Percentiles rank a stretch among this genome's conserved stretches.
Evolutionary conservation across 2,113 vertebrate species (phyloP).

Genomic region (Pseudonaja textilis): DNA sequence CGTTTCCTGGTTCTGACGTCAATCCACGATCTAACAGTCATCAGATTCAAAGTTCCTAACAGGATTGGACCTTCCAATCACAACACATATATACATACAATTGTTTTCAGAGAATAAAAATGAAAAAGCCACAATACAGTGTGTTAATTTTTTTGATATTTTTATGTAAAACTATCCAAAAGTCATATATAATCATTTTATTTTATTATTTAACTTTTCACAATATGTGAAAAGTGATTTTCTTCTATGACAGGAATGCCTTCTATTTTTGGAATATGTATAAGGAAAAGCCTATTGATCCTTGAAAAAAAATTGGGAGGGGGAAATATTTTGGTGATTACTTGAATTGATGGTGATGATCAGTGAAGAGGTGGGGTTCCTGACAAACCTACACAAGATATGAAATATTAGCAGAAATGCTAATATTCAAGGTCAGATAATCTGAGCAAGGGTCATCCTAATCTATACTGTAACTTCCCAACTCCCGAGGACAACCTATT

Average conservation of each 20-base stretch:
- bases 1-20: too few species aligned
- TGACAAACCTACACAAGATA: background rate
- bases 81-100: too few species aligned
- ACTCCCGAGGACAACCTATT: background rate
- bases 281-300: background rate
- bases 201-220: background rate
- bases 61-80: too few species aligned
- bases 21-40: too few species aligned
- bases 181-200: background rate
- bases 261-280: background rate
- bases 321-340: background rate
- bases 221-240: background rate
- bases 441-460: background rate
- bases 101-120: background rate
- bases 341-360: background rate
- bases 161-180: background rate
- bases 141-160: background rate
- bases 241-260: background rate
- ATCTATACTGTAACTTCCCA: background rate
- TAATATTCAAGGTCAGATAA: background rate
- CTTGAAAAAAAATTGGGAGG: background rate
- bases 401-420: background rate
- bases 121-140: background rate
- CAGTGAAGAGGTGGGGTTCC: background rate
- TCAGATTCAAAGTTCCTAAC: too few species aligned